Base-by-base conservation (phyloP, 2,797 vertebrate species). In the Hyperoplus lanceolatus region DNA sequence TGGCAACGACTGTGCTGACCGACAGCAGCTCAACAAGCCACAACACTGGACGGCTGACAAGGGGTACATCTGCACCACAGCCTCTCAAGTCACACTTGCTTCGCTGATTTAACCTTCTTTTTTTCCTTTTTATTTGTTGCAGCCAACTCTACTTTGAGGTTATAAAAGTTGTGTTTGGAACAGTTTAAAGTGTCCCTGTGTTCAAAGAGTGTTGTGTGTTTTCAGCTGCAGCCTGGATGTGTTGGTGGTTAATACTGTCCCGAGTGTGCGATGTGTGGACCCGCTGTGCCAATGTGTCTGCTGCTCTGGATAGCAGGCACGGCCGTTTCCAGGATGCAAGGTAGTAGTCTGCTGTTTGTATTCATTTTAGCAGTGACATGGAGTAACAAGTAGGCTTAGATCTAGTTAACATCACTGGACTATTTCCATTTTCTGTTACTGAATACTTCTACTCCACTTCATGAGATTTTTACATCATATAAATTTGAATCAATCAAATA, bases 231-330 rank as follows among this genome's bases (percentile, higher is more conserved):
- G 82, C 68, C 74, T 89, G 77, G 79, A 88, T 80, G 80, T 76
- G 77, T 72, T 65, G 55, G 15, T 36, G 82, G 59, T 53, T 81
- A 70, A 10, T 60, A 0, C 21, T 59, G 69, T 62, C 61, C 51
- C 16, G 41, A 65, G 90, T 79, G 74, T 81, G 88, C 86, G 36
- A 96, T 96, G 95, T 83, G 81, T 82, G 81, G 81, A 64, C 80
- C 81, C 49, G 56, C 64, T 14, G 55, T 80, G 79, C 70, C 43
- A 9, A 67, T 81, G 21, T 80, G 53, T 66, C 77, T 95, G 86
- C 88, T 92, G 69, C 86, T 95, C 21, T 95, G 91, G 86, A 57
- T 82, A 0, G 29, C 70, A 1, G 79, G 87, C 60, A 39, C 80
- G 42, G 53, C 82, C 58, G 68, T 92, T 13, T 75, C 79, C 74